These are phyloP conservation scores for Tupaia chinensis DNA, from an alignment of 2,113 vertebrate species.

Conservation along the genomic window DNA sequence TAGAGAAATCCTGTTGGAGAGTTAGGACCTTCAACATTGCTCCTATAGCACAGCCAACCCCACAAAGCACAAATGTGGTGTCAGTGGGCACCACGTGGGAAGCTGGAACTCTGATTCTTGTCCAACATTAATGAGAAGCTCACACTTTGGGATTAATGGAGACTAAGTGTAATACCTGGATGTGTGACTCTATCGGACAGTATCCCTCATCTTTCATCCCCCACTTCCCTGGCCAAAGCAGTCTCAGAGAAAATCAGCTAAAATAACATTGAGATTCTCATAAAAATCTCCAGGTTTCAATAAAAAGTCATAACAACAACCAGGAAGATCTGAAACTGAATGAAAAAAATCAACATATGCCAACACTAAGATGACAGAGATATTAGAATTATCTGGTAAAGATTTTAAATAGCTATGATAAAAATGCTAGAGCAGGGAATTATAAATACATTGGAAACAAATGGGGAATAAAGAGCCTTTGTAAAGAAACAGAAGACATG, in stretches of 20 bases:
- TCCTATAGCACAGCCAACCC: neutral
- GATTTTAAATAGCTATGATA: neutral
- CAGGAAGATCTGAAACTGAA: neutral
- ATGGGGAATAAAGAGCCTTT: no score
- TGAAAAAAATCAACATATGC: neutral
- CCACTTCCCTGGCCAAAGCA: neutral
- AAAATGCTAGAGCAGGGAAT: neutral
- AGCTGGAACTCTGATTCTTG: neutral
- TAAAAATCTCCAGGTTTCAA: neutral
- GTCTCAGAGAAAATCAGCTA: slow-evolving; percentile 6
- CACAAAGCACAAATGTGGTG: neutral
- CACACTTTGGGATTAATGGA: neutral
- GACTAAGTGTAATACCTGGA: neutral
- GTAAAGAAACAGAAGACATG: no score
- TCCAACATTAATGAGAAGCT: neutral
- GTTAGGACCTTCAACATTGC: neutral
- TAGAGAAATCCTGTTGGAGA: neutral
- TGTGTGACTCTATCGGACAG: neutral
- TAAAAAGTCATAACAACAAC: neutral
- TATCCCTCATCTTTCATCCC: neutral
- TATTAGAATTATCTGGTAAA: neutral
- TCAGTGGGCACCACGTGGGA: neutral
- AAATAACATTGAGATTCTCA: neutral
- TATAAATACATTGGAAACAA: neutral
- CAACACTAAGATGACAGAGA: neutral